Percentiles rank a stretch among this genome's conserved stretches.
These are phyloP conservation scores for Oedothorax gibbosus DNA, from an alignment of 1,140 invertebrate genomes.

Conservation along the genomic window DNA sequence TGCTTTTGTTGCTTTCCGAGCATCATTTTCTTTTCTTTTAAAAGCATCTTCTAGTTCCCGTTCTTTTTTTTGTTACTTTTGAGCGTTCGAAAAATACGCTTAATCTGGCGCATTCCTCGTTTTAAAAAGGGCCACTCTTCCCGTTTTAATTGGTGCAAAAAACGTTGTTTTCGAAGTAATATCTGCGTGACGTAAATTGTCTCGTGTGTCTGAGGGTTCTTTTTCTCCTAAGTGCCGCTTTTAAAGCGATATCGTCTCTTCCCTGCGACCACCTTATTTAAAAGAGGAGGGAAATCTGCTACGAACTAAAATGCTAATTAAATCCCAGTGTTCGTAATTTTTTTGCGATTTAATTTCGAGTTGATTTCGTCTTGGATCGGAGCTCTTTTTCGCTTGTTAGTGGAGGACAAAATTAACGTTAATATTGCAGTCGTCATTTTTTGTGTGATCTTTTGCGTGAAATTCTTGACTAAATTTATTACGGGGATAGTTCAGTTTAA, in stretches of 20 bases:
- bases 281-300: neutral
- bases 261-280: neutral
- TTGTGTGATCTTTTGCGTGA: no score
- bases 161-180: constrained; percentile 11
- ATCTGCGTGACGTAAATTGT: constrained; percentile 32
- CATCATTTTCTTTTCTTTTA: constrained; percentile 27
- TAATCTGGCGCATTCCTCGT: constrained; percentile 19
- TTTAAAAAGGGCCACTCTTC: constrained; percentile 36
- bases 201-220: constrained; percentile 10
- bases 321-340: constrained; percentile 10
- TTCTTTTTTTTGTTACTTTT: constrained; percentile 8
- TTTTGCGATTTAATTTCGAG: constrained; percentile 32
- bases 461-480: no score
- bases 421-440: no score
- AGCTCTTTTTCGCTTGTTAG: neutral
- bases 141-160: constrained; percentile 52
- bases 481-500: no score
- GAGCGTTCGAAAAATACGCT: constrained; percentile 20
- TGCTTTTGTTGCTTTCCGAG: constrained; percentile 6
- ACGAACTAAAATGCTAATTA: constrained; percentile 7
- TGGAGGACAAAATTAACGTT: neutral
- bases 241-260: constrained; percentile 2
- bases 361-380: constrained; percentile 15
- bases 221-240: constrained; percentile 20
- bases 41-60: constrained; percentile 17